Conservation (phyloP, 2,888 invertebrate species). For the Encarsia formosa region DNA sequence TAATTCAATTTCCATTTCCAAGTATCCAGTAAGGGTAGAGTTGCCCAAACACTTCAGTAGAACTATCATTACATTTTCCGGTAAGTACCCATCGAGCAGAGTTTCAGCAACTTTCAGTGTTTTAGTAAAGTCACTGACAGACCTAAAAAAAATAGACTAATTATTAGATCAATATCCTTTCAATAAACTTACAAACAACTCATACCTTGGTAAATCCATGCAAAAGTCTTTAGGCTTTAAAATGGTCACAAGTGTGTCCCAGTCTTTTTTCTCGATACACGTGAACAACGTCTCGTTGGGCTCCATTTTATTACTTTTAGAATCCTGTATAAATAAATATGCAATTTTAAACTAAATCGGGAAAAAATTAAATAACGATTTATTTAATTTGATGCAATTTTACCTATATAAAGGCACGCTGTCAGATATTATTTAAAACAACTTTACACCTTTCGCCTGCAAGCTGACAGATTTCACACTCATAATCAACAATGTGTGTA, state of each 20-base stretch:
- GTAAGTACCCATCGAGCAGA: conserved; percentile 29
- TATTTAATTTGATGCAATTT: too few species aligned
- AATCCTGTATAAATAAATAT: too few species aligned
- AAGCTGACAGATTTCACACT: too few species aligned
- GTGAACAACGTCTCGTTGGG: conserved; percentile 26
- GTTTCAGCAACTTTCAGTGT: conserved; percentile 39
- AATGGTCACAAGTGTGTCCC: conserved; percentile 34
- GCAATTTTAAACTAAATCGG: too few species aligned
- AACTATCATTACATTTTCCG: conserved; percentile 33
- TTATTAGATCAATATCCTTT: background rate
- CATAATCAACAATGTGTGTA: too few species aligned
- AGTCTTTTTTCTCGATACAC: conserved; percentile 30
- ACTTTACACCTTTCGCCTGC: too few species aligned
- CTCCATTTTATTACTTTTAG: conserved; percentile 26
- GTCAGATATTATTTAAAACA: too few species aligned
- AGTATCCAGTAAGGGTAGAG: conserved; percentile 39
- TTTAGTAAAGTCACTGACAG: conserved; percentile 29
- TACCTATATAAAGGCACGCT: too few species aligned
- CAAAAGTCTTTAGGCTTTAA: conserved; percentile 39
- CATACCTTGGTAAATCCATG: conserved; percentile 25
- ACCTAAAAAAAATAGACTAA: conserved; percentile 28
- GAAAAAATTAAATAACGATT: too few species aligned
- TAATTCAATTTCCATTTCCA: conserved; percentile 28
- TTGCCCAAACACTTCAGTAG: conserved; percentile 44
- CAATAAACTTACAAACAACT: background rate